Evolutionary conservation across 2,888 invertebrate species (phyloP).

Genomic region (Parnassius mnemosyne): DNA sequence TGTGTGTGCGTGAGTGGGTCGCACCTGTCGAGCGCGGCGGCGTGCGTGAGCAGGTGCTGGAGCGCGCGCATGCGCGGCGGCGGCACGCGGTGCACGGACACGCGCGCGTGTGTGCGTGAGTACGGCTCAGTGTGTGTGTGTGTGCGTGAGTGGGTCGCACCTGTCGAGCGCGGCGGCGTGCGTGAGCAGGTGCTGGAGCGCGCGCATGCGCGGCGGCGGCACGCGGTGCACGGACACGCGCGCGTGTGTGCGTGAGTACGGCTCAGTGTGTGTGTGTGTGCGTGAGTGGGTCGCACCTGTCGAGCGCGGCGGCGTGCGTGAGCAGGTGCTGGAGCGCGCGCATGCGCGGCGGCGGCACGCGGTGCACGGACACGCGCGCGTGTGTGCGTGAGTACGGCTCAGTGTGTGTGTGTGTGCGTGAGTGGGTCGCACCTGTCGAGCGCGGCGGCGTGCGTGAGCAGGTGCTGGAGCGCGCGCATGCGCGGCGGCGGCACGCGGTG

Average conservation of each 20-base stretch:
- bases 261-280: no score
- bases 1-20: no score
- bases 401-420: constrained; percentile 48
- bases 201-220: constrained; percentile 40
- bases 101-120: constrained; percentile 27
- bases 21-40: no score
- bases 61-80: no score
- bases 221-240: constrained; percentile 57
- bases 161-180: constrained; percentile 40
- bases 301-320: constrained; percentile 28
- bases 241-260: constrained; percentile 36
- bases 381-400: no score
- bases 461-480: constrained; percentile 39
- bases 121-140: no score
- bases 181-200: constrained; percentile 35
- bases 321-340: constrained; percentile 76
- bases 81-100: no score
- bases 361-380: constrained; percentile 77
- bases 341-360: constrained; percentile 82
- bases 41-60: no score
- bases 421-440: constrained; percentile 50
- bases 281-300: constrained; percentile 38
- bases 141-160: constrained; percentile 35
- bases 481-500: constrained; percentile 48
- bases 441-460: constrained; percentile 31